Evolutionary conservation across 2,888 invertebrate species (phyloP).

Genomic region (Hyalella azteca): DNA sequence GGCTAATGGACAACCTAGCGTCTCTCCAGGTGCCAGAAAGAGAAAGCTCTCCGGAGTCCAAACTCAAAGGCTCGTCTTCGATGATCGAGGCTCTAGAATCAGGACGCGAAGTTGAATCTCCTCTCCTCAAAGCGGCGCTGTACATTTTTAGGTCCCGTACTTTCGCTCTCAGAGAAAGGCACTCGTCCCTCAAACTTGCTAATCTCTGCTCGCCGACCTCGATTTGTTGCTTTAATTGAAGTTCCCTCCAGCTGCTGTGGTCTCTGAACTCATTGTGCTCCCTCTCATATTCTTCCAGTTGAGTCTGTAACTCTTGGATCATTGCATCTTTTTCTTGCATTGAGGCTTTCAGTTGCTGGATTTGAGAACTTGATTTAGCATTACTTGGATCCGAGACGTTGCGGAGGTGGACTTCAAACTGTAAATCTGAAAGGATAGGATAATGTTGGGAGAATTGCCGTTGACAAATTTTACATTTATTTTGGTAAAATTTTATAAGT

Average conservation of each 20-base stretch:
- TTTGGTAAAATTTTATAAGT: too few species aligned
- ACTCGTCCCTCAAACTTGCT: slow-evolving; percentile 8
- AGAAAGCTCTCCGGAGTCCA: slow-evolving; percentile 1
- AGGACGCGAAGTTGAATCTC: background rate
- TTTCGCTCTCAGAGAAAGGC: slow-evolving; percentile 1
- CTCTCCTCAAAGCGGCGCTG: slow-evolving; percentile 15
- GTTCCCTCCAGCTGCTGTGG: background rate
- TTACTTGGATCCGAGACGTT: background rate
- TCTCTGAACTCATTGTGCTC: background rate
- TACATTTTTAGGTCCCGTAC: slow-evolving; percentile 28
- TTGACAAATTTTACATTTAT: too few species aligned
- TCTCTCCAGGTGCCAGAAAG: slow-evolving; percentile 23
- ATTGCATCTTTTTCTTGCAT: background rate
- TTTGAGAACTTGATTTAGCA: background rate
- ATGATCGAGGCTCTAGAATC: background rate
- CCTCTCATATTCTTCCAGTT: background rate
- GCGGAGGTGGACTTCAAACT: slow-evolving; percentile 22
- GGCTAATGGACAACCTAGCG: slow-evolving; percentile 6
- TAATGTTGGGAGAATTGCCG: too few species aligned
- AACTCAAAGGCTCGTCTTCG: slow-evolving; percentile 1
- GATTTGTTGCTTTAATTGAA: slow-evolving; percentile 20
- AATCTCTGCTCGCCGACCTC: slow-evolving; percentile 23
- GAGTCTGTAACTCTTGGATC: background rate
- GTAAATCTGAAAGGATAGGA: slow-evolving; percentile 17
- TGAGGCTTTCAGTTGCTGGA: background rate